These are phyloP conservation scores for Drosophila koepferae DNA, from an alignment of 2,888 invertebrate genomes.

Conservation along the genomic window DNA sequence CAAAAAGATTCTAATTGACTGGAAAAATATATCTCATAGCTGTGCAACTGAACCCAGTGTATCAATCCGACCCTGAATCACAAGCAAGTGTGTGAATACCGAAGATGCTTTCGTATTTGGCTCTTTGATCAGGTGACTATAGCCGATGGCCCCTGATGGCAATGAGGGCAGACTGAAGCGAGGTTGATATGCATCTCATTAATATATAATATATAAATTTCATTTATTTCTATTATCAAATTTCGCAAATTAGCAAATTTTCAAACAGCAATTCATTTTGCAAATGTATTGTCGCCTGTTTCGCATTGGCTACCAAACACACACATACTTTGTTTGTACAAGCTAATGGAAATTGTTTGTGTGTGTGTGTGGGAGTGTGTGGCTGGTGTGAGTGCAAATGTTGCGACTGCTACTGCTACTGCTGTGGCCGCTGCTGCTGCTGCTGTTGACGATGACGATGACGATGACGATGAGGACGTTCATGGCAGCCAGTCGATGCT, in stretches of 20 bases:
- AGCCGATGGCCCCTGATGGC: too few relatives aligned
- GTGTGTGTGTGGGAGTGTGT: slow-evolving; percentile 36
- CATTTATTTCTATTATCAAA: background rate
- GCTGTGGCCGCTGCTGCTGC: background rate
- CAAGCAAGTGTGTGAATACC: too few relatives aligned
- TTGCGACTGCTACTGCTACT: slow-evolving; percentile 40
- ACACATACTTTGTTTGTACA: slow-evolving; percentile 78
- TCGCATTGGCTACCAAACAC: slow-evolving; percentile 55
- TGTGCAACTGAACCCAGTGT: too few relatives aligned
- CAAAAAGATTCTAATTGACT: too few relatives aligned
- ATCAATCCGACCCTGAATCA: too few relatives aligned
- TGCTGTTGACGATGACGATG: slow-evolving; percentile 1
- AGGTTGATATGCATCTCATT: too few relatives aligned
- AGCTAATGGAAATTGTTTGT: slow-evolving; percentile 82
- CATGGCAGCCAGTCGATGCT: slow-evolving; percentile 60
- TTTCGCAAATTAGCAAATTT: slow-evolving; percentile 23
- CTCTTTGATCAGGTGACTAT: too few relatives aligned
- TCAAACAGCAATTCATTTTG: slow-evolving; percentile 16
- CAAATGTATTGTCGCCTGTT: slow-evolving; percentile 69
- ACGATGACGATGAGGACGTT: slow-evolving; percentile 57
- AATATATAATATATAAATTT: too few relatives aligned
- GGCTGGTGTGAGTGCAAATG: slow-evolving; percentile 49
- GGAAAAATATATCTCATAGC: too few relatives aligned
- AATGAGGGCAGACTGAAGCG: too few relatives aligned
- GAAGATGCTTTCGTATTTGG: too few relatives aligned